phyloP scores from a whole-genome alignment of 2,888 invertebrate genomes.

The Drosophila dives region DNA sequence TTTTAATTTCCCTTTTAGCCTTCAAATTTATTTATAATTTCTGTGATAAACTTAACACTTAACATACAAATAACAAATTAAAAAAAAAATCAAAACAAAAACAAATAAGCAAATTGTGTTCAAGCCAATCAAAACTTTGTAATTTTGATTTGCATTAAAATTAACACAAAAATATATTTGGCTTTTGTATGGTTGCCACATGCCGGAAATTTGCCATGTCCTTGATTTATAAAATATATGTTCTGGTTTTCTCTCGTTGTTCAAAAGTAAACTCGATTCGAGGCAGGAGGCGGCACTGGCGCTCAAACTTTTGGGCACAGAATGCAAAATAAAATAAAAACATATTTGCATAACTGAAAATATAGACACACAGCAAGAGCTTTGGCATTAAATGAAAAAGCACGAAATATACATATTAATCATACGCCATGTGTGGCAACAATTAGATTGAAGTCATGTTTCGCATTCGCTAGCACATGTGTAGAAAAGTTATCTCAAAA shows the following conservation, averaged over 20 bases:
- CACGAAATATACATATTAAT: slow-evolving; percentile 72
- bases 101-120: slow-evolving; percentile 14
- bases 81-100: background rate
- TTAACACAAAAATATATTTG: slow-evolving; percentile 43
- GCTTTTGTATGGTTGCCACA: slow-evolving; percentile 20
- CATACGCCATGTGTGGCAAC: slow-evolving; percentile 70
- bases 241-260: slow-evolving; percentile 3
- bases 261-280: slow-evolving; percentile 9
- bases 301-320: slow-evolving; percentile 30
- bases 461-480: slow-evolving; percentile 24
- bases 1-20: slow-evolving; percentile 1
- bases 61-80: slow-evolving; percentile 8
- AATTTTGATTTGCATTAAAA: slow-evolving; percentile 71
- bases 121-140: slow-evolving; percentile 64
- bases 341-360: slow-evolving; percentile 69
- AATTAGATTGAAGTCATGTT: slow-evolving; percentile 41
- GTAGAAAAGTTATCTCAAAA: slow-evolving; percentile 27
- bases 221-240: slow-evolving; percentile 42
- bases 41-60: slow-evolving; percentile 31
- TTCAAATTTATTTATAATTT: slow-evolving; percentile 12
- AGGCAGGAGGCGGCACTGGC: slow-evolving; percentile 8
- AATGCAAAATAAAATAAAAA: slow-evolving; percentile 1
- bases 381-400: slow-evolving; percentile 58
- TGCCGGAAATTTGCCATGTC: slow-evolving; percentile 3
- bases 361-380: slow-evolving; percentile 47